Conservation (phyloP, 1,140 invertebrate species). For the Drosophila leontia region DNA sequence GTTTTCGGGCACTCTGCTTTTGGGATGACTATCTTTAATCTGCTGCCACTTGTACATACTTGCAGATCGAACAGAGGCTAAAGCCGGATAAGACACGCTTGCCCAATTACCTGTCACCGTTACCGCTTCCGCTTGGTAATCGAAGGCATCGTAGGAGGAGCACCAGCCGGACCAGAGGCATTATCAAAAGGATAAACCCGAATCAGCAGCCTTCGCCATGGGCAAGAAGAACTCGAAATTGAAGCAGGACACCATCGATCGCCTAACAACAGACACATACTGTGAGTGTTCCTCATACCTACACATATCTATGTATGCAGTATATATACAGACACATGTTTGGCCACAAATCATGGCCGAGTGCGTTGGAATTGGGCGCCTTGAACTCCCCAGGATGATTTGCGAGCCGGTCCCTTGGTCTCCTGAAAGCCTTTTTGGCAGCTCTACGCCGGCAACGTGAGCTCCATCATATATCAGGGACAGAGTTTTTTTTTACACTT, state of each 20-base stretch:
- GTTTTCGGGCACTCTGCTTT: constrained; percentile 12
- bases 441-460: constrained; percentile 35
- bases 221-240: constrained; percentile 97
- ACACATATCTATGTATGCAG: neutral
- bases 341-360: constrained; percentile 44
- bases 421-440: constrained; percentile 73
- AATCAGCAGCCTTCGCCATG: constrained; percentile 86
- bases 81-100: constrained; percentile 72
- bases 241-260: constrained; percentile 96
- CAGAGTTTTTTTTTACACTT: constrained; percentile 18
- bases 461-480: constrained; percentile 31
- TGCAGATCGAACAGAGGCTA: constrained; percentile 56
- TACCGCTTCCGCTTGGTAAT: neutral
- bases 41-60: constrained; percentile 57
- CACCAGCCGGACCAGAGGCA: constrained; percentile 6
- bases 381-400: constrained; percentile 65
- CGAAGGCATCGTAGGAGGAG: neutral
- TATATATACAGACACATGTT: neutral
- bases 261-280: constrained; percentile 94
- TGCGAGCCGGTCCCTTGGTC: constrained; percentile 38
- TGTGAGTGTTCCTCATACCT: constrained; percentile 89
- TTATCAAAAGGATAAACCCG: constrained; percentile 4
- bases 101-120: constrained; percentile 58
- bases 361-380: constrained; percentile 36
- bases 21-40: constrained; percentile 57